Evolutionary conservation across 2,113 vertebrate species (phyloP), one percentile per base, ranked within the genome.

Genomic region (Arizona elegans): DNA sequence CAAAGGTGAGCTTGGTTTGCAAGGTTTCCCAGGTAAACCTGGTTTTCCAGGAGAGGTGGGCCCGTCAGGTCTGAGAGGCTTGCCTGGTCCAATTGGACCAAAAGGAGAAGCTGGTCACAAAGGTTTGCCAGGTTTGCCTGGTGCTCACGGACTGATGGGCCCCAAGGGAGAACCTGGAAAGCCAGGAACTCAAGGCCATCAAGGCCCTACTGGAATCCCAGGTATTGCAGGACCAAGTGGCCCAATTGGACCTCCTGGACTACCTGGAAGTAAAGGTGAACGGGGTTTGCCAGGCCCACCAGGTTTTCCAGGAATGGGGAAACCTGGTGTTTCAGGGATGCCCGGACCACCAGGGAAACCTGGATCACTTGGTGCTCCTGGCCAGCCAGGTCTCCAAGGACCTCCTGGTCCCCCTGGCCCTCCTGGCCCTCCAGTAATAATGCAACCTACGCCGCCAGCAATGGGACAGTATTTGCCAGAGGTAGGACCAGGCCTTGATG

Each of bases 181-280:
- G 86, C 98, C 98, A 0, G 99, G 99, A 0, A 98, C 98, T 33
- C 96, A 97, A 92, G 99, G 99, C 0, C 97, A 98, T 29, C 99
- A 99, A 96, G 99, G 99, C 2, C 98, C 98, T 38, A 97, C 98
- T 1, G 99, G 99, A 92, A 99, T 99, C 94, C 99, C 99, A 0
- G 99, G 99, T 65, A 98, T 99, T 19, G 94, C 97, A 11, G 99
- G 99, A 17, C 97, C 98, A 90, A 98, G 98, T 0, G 99, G 99
- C 11, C 98, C 98, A 92, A 98, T 99, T 5, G 99, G 99, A 1
- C 97, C 98, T 50, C 98, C 98, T 0, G 99, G 99, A 90, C 96
- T 98, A 94, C 97, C 97, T 0, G 99, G 99, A 5, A 96, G 97
- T 0, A 99, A 99, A 96, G 99, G 99, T 11, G 99, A 99, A 87